Base-by-base conservation (phyloP, 2,113 vertebrate genomes). In the Alces alces region DNA sequence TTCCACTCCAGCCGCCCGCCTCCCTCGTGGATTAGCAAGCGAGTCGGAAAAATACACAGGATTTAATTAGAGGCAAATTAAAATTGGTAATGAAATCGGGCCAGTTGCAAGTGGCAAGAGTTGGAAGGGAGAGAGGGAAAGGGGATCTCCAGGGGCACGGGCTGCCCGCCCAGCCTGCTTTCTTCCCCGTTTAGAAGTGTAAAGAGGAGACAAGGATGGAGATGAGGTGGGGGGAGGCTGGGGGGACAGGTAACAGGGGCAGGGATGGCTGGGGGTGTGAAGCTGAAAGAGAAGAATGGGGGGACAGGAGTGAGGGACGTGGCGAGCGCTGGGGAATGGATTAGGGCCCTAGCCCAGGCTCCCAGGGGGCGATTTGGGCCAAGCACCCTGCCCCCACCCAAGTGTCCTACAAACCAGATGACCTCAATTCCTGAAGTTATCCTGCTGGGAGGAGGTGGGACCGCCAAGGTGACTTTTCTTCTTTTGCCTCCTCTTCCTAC, bases 1-100 rank as follows among this genome's bases (percentile, higher is more conserved):
- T 99, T 99, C 99, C 99, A 99, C 99, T 99, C 99, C 98, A 99
- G 99, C 99, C 99, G 99, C 99, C 99, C 99, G 99, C 99, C 99
- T 99, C 99, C 99, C 99, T 99, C 99, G 99, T 99, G 99, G 99
- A 99, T 99, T 99, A 99, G 99, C 99, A 99, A 99, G 99, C 99
- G 99, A 99, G 99, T 99, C 99, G 99, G 99, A 99, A 99, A 99
- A 99, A 99, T 99, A 99, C 99, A 99, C 99, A 99, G 99, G 99
- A 99, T 99, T 99, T 99, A 99, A 99, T 99, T 99, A 99, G 99
- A 99, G 99, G 99, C 99, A 99, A 99, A 99, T 99, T 99, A 99
- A 99, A 99, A 99, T 99, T 99, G 99, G 99, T 99, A 99, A 99
- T 99, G 99, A 99, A 99, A 99, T 99, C 99, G 99, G 99, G 99